These are phyloP conservation scores for Tympanuchus pallidicinctus DNA, from an alignment of 2,113 vertebrate genomes.

Conservation along the genomic window DNA sequence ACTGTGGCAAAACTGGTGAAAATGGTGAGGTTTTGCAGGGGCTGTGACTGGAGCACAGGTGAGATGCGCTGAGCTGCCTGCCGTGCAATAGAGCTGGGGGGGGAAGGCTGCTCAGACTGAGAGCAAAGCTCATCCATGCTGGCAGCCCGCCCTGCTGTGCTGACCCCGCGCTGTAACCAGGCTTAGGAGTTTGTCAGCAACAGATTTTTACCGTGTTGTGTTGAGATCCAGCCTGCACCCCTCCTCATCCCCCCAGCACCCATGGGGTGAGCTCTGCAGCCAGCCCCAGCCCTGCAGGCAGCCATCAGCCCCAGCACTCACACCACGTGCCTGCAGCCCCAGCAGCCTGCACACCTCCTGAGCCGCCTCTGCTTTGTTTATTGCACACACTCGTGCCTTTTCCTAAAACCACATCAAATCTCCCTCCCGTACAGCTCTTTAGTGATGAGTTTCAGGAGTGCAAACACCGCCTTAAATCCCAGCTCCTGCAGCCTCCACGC, in stretches of 20 bases:
- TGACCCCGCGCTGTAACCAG: background rate
- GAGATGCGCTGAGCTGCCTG: rapidly evolving
- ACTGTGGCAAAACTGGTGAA: background rate
- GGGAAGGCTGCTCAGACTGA: background rate
- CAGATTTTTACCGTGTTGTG: background rate
- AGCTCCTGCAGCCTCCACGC: background rate
- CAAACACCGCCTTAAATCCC: background rate
- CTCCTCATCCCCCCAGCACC: too few relatives aligned
- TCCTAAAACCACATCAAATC: background rate
- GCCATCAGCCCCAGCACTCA: too few relatives aligned
- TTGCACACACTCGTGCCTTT: background rate
- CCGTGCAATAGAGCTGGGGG: background rate
- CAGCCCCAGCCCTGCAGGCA: too few relatives aligned
- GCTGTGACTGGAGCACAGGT: rapidly evolving
- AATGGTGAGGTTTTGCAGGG: rapidly evolving
- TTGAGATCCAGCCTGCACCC: too few relatives aligned
- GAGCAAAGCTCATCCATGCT: too few relatives aligned
- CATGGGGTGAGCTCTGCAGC: too few relatives aligned
- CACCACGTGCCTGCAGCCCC: too few relatives aligned
- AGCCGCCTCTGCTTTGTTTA: background rate
- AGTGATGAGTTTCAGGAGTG: background rate
- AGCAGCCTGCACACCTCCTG: background rate
- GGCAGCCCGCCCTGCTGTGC: background rate
- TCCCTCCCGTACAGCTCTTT: background rate
- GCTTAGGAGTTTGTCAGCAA: background rate